Evolutionary conservation across 1,140 invertebrate species (phyloP).

Genomic region (Eubasilissa regina): DNA sequence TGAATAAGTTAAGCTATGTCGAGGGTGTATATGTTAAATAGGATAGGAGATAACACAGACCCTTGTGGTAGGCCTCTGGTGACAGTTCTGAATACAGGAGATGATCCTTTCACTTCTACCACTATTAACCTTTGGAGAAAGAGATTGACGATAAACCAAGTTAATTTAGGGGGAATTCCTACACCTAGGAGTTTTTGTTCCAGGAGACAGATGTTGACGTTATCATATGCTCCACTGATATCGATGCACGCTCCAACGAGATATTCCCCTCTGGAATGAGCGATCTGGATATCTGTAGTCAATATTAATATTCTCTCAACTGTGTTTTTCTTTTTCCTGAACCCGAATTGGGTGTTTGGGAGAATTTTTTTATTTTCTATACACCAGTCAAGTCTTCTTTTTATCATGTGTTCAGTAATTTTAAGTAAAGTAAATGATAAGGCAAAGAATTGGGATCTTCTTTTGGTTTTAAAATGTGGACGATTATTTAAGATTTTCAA

Average conservation of each 20-base stretch:
- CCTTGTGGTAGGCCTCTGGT: neutral
- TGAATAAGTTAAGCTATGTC: neutral
- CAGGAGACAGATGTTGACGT: neutral
- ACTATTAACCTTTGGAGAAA: neutral
- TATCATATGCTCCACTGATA: constrained; percentile 1
- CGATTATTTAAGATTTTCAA: neutral
- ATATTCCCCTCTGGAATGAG: neutral
- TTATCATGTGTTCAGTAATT: neutral
- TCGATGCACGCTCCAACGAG: neutral
- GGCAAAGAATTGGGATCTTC: neutral
- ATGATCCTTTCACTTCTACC: neutral
- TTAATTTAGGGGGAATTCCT: neutral
- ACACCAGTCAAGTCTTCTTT: neutral
- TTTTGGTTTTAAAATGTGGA: neutral
- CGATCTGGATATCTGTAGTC: neutral
- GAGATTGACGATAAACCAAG: neutral
- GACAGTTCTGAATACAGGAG: neutral
- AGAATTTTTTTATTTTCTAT: neutral
- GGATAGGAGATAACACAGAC: neutral
- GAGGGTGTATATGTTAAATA: neutral
- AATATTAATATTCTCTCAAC: neutral
- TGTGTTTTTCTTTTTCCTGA: constrained; percentile 2
- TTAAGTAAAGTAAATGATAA: neutral
- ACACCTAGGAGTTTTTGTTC: neutral
- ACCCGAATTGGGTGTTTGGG: neutral